Evolutionary conservation across 1,140 invertebrate species (phyloP).

Genomic region (Calosoma granatense): DNA sequence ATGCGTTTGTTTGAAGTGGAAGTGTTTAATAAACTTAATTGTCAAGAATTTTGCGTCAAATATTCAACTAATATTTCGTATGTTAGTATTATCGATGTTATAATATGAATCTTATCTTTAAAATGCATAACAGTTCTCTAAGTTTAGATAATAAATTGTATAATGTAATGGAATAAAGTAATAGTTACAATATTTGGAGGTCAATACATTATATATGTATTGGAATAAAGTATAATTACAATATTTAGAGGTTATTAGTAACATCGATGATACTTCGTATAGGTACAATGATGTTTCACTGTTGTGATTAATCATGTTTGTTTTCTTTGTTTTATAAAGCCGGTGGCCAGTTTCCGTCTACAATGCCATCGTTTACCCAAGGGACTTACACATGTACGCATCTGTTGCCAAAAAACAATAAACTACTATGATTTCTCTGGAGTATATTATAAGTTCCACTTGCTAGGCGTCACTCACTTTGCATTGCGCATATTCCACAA

Average conservation of each 20-base stretch:
- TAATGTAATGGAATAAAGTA: too few relatives aligned
- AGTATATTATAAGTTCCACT: neutral
- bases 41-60: too few relatives aligned
- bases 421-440: constrained; percentile 7
- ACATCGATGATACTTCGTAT: neutral
- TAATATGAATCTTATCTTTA: too few relatives aligned
- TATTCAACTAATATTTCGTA: too few relatives aligned
- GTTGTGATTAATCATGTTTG: constrained; percentile 12
- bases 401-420: constrained; percentile 18
- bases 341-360: constrained; percentile 71
- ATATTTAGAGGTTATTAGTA: too few relatives aligned
- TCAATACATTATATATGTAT: too few relatives aligned
- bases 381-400: constrained; percentile 85
- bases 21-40: too few relatives aligned
- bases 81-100: too few relatives aligned
- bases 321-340: constrained; percentile 50
- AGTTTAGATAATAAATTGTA: too few relatives aligned
- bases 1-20: neutral
- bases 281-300: neutral
- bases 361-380: constrained; percentile 70
- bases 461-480: neutral
- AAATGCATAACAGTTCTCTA: too few relatives aligned
- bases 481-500: neutral
- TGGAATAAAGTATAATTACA: too few relatives aligned
- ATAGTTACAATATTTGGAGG: too few relatives aligned